Evolutionary conservation across 2,113 vertebrate species (phyloP).

Genomic region (Lophura nycthemera): DNA sequence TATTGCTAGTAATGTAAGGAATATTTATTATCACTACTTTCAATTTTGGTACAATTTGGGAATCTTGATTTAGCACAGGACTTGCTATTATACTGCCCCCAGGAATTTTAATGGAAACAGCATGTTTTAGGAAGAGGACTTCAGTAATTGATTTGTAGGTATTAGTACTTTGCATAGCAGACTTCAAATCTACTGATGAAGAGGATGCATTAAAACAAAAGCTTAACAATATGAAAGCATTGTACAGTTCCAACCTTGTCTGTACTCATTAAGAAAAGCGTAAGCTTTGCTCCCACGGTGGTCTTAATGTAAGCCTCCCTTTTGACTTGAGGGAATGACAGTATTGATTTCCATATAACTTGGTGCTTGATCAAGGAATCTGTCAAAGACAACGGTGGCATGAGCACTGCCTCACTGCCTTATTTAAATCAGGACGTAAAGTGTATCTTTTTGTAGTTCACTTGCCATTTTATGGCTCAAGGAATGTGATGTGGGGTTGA

Average conservation of each 20-base stretch:
- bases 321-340: neutral
- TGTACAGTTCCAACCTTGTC: neutral
- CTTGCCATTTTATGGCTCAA: neutral
- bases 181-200: neutral
- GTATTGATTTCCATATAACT: neutral
- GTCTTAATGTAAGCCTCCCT: neutral
- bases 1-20: neutral
- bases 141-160: neutral
- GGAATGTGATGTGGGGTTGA: neutral
- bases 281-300: accelerated
- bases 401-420: neutral
- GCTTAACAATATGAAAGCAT: neutral
- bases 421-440: neutral
- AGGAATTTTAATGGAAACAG: constrained; percentile 19
- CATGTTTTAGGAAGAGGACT: neutral
- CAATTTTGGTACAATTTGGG: neutral
- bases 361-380: neutral
- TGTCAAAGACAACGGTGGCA: neutral
- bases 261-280: neutral
- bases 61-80: constrained; percentile 6
- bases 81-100: neutral
- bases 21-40: neutral
- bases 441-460: neutral
- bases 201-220: neutral
- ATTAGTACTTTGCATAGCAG: neutral